phyloP scores from a whole-genome alignment of 1,140 invertebrate species.

The Semibalanus balanoides region DNA sequence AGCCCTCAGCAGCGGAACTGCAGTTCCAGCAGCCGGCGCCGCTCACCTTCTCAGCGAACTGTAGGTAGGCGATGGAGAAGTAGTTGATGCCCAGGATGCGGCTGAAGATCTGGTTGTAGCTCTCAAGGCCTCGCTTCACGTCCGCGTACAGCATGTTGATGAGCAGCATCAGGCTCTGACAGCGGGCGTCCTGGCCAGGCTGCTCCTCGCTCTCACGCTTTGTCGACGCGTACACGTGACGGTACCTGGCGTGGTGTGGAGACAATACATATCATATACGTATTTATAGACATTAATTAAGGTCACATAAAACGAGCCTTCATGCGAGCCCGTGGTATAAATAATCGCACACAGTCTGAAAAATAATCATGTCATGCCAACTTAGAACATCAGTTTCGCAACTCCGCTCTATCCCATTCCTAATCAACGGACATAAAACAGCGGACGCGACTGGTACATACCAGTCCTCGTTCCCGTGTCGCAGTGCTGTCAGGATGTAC shows the following conservation, averaged over 20 bases:
- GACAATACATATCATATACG: too few species aligned
- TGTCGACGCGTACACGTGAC: not conserved
- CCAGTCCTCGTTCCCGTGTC: slow-evolving; percentile 2
- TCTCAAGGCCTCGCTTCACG: not conserved
- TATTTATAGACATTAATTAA: too few species aligned
- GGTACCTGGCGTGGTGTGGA: not conserved
- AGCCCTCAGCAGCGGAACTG: too few species aligned
- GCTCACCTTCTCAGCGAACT: slow-evolving; percentile 3
- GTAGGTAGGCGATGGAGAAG: not conserved
- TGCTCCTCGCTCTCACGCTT: not conserved
- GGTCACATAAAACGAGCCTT: too few species aligned
- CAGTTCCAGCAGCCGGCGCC: too few species aligned
- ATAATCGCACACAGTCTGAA: too few species aligned
- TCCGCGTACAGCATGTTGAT: slow-evolving; percentile 1
- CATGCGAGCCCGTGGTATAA: too few species aligned
- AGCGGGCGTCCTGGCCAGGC: not conserved
- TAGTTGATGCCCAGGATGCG: slow-evolving; percentile 3
- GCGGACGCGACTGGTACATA: not conserved
- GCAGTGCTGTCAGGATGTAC: not conserved
- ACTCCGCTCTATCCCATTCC: too few species aligned
- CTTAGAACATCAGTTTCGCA: too few species aligned
- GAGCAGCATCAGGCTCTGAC: not conserved
- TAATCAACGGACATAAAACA: too few species aligned
- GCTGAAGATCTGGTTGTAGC: slow-evolving; percentile 1
- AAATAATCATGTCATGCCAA: too few species aligned